A percentile compares a stretch with the other conserved stretches of the same genome.
Conservation (phyloP, 2,888 invertebrate species). For the Aromia moschata region DNA sequence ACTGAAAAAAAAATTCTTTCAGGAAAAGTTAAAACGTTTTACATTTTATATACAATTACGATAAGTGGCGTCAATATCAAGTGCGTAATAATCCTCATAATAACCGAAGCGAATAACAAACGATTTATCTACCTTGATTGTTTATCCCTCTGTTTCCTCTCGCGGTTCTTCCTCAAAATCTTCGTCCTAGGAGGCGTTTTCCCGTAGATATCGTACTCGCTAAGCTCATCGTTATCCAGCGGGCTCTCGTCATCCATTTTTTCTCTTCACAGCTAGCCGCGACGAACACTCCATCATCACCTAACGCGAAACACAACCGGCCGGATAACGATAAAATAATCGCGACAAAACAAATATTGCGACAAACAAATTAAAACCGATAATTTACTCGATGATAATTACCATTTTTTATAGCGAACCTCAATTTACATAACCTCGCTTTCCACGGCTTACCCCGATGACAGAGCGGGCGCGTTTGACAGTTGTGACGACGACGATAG, state of each 20-base stretch:
- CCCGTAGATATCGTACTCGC: constrained; percentile 73
- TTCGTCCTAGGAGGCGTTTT: constrained; percentile 83
- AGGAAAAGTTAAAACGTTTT: no score
- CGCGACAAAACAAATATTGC: neutral
- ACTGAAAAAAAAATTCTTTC: no score
- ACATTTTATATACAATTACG: no score
- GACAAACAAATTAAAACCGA: constrained; percentile 2
- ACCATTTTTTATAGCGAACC: neutral
- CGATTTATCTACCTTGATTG: constrained; percentile 34
- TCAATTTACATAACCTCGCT: constrained; percentile 23
- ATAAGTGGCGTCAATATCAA: no score
- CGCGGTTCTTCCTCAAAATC: constrained; percentile 66
- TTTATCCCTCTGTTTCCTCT: constrained; percentile 68
- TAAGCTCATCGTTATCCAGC: constrained; percentile 47
- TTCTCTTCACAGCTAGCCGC: no score
- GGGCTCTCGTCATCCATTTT: constrained; percentile 43
- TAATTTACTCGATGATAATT: neutral
- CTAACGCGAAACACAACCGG: neutral
- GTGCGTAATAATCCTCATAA: no score
- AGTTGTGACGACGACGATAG: no score
- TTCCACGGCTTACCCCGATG: neutral
- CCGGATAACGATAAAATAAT: neutral
- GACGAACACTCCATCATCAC: neutral
- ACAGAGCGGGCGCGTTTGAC: no score
- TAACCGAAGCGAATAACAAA: no score